Evolutionary conservation across 1,140 invertebrate species (phyloP).

Genomic region (Caenorhabditis brenneri): DNA sequence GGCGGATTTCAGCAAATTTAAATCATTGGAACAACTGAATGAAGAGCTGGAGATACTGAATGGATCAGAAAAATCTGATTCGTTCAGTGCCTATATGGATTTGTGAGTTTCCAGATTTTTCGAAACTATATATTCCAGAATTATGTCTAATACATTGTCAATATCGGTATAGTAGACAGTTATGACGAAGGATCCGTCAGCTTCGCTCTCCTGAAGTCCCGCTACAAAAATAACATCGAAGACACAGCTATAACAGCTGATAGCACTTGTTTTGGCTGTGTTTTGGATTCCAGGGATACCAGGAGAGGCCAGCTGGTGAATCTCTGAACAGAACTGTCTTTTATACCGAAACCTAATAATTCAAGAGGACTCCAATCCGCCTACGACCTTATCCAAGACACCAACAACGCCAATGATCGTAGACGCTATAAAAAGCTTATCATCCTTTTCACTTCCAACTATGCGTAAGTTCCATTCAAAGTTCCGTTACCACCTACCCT

Average conservation of each 20-base stretch:
- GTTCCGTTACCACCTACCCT: neutral
- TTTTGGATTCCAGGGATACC: too few relatives aligned
- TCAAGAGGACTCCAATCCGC: neutral
- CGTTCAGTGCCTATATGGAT: neutral
- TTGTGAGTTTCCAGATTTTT: neutral
- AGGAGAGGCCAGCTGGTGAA: too few relatives aligned
- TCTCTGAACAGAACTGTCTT: too few relatives aligned
- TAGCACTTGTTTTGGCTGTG: too few relatives aligned
- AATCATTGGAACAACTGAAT: neutral
- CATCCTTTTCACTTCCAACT: neutral
- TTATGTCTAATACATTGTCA: too few relatives aligned
- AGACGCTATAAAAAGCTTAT: neutral
- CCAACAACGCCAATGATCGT: neutral
- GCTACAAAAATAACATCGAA: too few relatives aligned
- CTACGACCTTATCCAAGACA: neutral
- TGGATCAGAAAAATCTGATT: neutral
- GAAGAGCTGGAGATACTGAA: neutral
- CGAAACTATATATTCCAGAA: too few relatives aligned
- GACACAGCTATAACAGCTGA: too few relatives aligned
- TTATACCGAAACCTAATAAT: too few relatives aligned
- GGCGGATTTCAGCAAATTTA: neutral
- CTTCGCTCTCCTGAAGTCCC: too few relatives aligned
- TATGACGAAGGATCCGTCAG: too few relatives aligned
- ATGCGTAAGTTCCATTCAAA: neutral
- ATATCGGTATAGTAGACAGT: too few relatives aligned